A percentile compares a stretch with the other conserved stretches of the same genome.
Conservation (phyloP, 2,797 vertebrate genomes). For the Enteromius paludinosus region DNA sequence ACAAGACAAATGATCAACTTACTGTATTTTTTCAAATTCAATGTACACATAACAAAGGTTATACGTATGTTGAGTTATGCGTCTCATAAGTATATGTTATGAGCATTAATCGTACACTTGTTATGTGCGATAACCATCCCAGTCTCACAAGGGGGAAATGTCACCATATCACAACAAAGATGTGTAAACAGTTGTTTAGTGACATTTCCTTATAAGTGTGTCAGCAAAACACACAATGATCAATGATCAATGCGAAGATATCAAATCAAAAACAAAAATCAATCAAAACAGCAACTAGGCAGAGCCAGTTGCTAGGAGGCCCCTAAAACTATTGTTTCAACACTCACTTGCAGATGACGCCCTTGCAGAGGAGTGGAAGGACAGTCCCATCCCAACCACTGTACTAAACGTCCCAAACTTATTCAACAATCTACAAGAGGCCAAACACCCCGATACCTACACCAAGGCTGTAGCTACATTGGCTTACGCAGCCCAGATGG, state of each 20-base stretch:
- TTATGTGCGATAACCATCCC: conserved; percentile 13
- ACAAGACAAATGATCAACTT: neutral
- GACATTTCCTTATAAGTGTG: neutral
- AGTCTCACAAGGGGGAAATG: neutral
- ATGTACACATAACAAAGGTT: neutral
- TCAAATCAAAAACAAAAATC: neutral
- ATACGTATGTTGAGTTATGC: neutral
- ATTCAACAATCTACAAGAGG: conserved; percentile 87
- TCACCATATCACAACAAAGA: neutral
- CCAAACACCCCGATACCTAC: conserved; percentile 83
- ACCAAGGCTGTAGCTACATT: conserved; percentile 91
- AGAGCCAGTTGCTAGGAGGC: conserved; percentile 65
- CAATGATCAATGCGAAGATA: neutral
- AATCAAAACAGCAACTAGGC: conserved; percentile 28
- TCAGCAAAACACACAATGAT: neutral
- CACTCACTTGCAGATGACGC: conserved; percentile 86
- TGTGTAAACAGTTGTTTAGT: neutral
- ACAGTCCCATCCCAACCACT: conserved; percentile 89
- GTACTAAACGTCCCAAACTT: conserved; percentile 87
- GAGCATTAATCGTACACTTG: neutral
- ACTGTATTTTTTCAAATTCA: neutral
- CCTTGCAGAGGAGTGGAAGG: conserved; percentile 59
- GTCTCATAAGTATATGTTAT: conserved; percentile 10
- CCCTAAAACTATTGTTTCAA: conserved; percentile 83
- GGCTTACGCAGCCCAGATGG: conserved; percentile 96